Conservation (phyloP, 2,888 invertebrate genomes). For the Ceriagrion tenellum region DNA sequence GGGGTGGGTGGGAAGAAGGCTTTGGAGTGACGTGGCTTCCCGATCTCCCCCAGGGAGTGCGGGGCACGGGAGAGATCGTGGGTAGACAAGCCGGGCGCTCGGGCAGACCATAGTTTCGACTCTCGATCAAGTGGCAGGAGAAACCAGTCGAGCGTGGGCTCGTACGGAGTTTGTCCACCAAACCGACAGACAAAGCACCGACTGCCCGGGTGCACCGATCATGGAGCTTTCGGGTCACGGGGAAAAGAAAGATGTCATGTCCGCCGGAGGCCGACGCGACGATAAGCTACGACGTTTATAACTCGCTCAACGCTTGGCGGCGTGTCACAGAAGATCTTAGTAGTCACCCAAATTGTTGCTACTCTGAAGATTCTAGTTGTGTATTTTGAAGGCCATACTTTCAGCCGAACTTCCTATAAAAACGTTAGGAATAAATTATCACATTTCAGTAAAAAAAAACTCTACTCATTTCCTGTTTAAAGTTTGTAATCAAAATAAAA, state of each 20-base stretch:
- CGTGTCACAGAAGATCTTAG: constrained; percentile 65
- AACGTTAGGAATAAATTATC: constrained; percentile 72
- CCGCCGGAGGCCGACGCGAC: constrained; percentile 67
- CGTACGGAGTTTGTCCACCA: constrained; percentile 44
- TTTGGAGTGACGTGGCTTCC: constrained; percentile 68
- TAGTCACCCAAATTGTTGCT: constrained; percentile 68
- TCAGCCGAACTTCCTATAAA: constrained; percentile 72
- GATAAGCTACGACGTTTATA: constrained; percentile 68
- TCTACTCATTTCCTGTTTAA: constrained; percentile 65
- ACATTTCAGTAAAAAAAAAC: constrained; percentile 69
- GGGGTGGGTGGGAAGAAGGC: constrained; percentile 61
- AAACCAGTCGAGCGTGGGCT: constrained; percentile 41
- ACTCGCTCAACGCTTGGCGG: constrained; percentile 67
- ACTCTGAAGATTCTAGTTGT: constrained; percentile 69
- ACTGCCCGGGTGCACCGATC: constrained; percentile 47
- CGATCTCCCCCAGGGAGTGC: constrained; percentile 62
- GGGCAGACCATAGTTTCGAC: constrained; percentile 60
- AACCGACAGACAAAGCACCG: constrained; percentile 57
- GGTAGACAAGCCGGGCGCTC: constrained; percentile 58
- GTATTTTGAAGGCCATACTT: constrained; percentile 69
- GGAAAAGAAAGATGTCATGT: constrained; percentile 67
- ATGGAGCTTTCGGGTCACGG: constrained; percentile 50
- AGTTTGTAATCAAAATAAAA: constrained; percentile 66
- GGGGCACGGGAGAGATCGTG: constrained; percentile 65
- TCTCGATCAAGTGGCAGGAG: constrained; percentile 65